Evolutionary conservation across 1,140 invertebrate genomes (phyloP), one percentile per base, ranked within the genome.

Genomic region (Drosophila baimaii): DNA sequence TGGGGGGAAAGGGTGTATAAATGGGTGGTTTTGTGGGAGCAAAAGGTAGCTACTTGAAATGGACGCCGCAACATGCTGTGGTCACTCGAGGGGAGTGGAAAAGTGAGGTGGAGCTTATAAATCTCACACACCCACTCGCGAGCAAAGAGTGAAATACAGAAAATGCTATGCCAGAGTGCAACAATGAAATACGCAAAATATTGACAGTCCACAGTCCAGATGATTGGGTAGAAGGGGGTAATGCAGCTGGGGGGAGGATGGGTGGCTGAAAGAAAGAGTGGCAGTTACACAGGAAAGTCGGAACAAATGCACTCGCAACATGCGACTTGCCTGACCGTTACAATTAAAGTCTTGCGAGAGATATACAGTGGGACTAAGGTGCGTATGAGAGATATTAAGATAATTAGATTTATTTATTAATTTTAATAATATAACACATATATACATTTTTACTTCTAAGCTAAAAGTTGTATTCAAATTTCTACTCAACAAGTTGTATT

Each of bases 171-270:
- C 10, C 21, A 43, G 46, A 58, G 61, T 83, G 76, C 72, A 88
- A 88, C 83, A 86, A 86, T 86, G 83, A 88, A 86, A 86, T 88
- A 79, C 77, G 83, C 83, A 86, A 86, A 86, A 86, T 86, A 86
- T 86, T 86, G 83, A 86, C 81, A 90, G 81, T 69, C 70, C 66
- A 82, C 74, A 81, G 81, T 69, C 65, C 66, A 46, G 37, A 43
- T 23, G 52, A 70, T 49, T 33, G 39, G 29, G 12, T 25, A 43
- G n/a, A 9, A 5, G 19, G 6, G n/a, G n/a, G n/a, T n/a, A n/a
- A n/a, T n/a, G n/a, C n/a, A n/a, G n/a, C n/a, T n/a, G n/a, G n/a
- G n/a, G n/a, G 25, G 9, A 25, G 10, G 35, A 17, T 29, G 23
- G 41, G 21, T 27, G 31, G 47, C 10, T 21, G n/a, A 23, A 21